These are phyloP conservation scores for Venturia canescens DNA, from an alignment of 1,140 invertebrate genomes.

Conservation along the genomic window DNA sequence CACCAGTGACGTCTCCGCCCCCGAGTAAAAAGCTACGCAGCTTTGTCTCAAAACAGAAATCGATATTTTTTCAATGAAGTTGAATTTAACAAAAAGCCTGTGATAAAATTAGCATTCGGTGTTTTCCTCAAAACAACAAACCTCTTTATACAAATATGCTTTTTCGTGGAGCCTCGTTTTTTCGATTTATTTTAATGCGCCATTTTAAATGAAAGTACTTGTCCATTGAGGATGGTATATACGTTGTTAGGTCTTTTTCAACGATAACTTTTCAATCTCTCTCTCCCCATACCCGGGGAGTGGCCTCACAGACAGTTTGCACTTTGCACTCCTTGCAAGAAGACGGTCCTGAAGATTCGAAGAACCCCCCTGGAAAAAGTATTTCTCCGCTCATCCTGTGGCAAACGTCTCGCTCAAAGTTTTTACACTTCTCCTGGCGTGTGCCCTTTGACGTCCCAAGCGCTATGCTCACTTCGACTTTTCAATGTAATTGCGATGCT, in stretches of 20 bases:
- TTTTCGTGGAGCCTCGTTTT: no score
- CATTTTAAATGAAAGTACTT: no score
- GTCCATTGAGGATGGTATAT: neutral
- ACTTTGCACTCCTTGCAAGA: constrained; percentile 16
- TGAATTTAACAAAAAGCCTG: no score
- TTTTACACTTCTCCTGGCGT: constrained; percentile 12
- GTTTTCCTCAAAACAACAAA: no score
- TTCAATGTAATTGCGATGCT: constrained; percentile 24
- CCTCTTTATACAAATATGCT: no score
- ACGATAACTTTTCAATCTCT: constrained; percentile 25
- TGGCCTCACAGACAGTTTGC: constrained; percentile 23
- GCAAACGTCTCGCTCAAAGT: constrained; percentile 26
- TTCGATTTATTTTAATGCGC: no score
- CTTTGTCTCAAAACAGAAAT: no score
- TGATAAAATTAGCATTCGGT: no score
- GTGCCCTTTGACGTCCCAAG: constrained; percentile 16
- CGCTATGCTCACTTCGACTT: constrained; percentile 19
- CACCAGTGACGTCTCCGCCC: no score
- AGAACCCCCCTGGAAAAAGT: constrained; percentile 19
- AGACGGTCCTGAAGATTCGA: constrained; percentile 13
- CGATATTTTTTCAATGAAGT: no score
- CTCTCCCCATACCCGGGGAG: neutral
- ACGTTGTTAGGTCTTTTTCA: constrained; percentile 27
- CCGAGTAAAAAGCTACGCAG: no score
- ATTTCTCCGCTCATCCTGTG: constrained; percentile 2